Base-by-base conservation (phyloP, 92 coral and sea anemone genomes). In the Siderastrea siderea region DNA sequence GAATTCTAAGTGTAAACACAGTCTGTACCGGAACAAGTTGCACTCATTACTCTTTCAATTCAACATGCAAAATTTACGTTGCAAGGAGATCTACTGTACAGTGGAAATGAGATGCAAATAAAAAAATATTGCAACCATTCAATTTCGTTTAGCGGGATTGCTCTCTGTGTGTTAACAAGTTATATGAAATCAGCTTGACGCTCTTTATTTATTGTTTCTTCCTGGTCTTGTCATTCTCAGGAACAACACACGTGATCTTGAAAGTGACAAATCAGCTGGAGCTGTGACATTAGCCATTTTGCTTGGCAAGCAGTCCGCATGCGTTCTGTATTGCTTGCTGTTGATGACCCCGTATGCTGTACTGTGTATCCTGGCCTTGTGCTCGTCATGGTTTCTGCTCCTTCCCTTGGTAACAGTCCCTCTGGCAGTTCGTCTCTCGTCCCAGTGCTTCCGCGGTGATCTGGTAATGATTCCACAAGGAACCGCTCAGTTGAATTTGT, bases 201-300 rank as follows among this genome's bases (percentile, higher is more conserved):
- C 38, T 26, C 38, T 26, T 26, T 26, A 26, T 26, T 26, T 26
- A 26, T 26, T 64, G 44, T 64, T 15, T 64, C 7, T 79, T 17
- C 19, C 38, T 79, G 83, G 4, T 70, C 9, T 81, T 64, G 8
- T 10, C 64, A 2, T 70, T 44, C 49, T 62, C 79, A 94, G 96
- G 51, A 94, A 94, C 92, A 94, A 94, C 93, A 94, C 91, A 73
- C 95, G 96, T 78, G 96, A 94, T 79, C 87, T 91, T 44, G 96
- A 94, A 47, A 91, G 89, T 44, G 96, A 94, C 91, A 89, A 72
- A 64, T 76, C 59, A 1, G 87, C 96, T 3, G 96, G 96, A 9
- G 94, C 90, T 60, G 92, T 91, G 16, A 94, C 96, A 64, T 80
- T 94, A 76, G 93, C 96, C 54, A 91, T 91, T 51, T 79, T 94